Conservation (phyloP, 2,888 invertebrate genomes). For the Apotomis betuletana region DNA sequence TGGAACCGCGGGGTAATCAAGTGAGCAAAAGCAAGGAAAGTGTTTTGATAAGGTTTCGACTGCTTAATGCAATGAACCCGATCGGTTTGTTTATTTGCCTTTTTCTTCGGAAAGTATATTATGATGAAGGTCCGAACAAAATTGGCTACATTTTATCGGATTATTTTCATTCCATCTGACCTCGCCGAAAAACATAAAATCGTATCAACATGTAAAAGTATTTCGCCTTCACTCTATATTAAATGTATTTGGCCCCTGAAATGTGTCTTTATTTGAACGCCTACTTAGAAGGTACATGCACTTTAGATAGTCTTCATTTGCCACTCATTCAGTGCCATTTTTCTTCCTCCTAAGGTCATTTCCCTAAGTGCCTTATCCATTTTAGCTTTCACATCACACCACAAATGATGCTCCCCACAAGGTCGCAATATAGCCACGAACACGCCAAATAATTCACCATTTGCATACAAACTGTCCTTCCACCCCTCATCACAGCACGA, state of each 20-base stretch:
- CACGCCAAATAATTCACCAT: conserved; percentile 58
- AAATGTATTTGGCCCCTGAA: too few species aligned
- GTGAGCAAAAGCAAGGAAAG: conserved; percentile 30
- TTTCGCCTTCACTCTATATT: too few species aligned
- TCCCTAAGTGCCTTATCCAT: conserved; percentile 35
- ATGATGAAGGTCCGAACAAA: conserved; percentile 14
- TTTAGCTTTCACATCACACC: conserved; percentile 31
- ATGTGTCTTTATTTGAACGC: not conserved
- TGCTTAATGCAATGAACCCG: conserved; percentile 36
- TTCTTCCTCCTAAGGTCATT: conserved; percentile 23
- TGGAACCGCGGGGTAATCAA: conserved; percentile 36
- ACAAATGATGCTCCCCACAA: conserved; percentile 34
- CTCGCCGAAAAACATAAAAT: not conserved
- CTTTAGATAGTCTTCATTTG: not conserved
- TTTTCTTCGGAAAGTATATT: not conserved
- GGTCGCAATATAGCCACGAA: conserved; percentile 50
- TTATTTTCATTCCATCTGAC: conserved; percentile 17
- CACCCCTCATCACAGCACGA: conserved; percentile 40
- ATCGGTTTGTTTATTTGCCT: conserved; percentile 19
- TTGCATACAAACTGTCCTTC: conserved; percentile 64
- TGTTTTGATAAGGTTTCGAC: conserved; percentile 33
- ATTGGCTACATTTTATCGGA: conserved; percentile 17
- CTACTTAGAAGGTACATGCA: not conserved
- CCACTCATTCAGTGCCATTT: not conserved
- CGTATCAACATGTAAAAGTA: not conserved